Evolutionary conservation across 2,888 invertebrate genomes (phyloP), one percentile per base, ranked within the genome.

Genomic region (Brachyptera putata): DNA sequence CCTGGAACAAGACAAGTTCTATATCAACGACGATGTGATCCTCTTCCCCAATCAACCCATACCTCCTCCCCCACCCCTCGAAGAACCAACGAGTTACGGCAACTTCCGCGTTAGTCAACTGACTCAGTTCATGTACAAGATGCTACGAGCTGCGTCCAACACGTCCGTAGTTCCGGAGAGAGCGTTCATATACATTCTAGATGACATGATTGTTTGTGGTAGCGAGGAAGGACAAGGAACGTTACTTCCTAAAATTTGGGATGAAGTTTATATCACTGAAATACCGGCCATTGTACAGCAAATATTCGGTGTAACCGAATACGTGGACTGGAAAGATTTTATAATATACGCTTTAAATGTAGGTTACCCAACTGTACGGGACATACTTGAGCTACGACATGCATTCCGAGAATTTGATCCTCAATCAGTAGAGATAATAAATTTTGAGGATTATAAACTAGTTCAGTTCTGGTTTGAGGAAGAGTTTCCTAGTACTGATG

Each of bases 281-380:
- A 71, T 81, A 24, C 71, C 76, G 1, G 75, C 73, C 65, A 66
- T 82, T 36, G 74, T 81, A 0, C 70, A 70, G 56, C 66, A 70
- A 34, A 62, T 84, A 14, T 86, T 81, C 69, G 83, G 82, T 0
- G 76, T 79, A 46, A 75, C 76, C 0, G 78, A 77, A 9, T 80
- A 79, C 63, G 68, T 85, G 9, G 81, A 84, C 67, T 86, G 86
- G 86, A 79, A 80, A 67, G 84, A 86, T 70, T 86, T 86, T 67
- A 73, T 86, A 11, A 75, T 86, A 64, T 80, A 79, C 67, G 82
- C 81, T 68, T 69, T 84, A 30, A 77, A 80, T 66, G 68, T 85
- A 9, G 72, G 75, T 43, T 80, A 76, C 69, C 85, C 86, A 0
- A 77, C 73, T 0, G 71, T 78, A 30, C 75, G 76, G 1, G 80